These are phyloP conservation scores for Sphaerodactylus townsendi DNA, from an alignment of 2,113 vertebrate genomes.

Conservation along the genomic window DNA sequence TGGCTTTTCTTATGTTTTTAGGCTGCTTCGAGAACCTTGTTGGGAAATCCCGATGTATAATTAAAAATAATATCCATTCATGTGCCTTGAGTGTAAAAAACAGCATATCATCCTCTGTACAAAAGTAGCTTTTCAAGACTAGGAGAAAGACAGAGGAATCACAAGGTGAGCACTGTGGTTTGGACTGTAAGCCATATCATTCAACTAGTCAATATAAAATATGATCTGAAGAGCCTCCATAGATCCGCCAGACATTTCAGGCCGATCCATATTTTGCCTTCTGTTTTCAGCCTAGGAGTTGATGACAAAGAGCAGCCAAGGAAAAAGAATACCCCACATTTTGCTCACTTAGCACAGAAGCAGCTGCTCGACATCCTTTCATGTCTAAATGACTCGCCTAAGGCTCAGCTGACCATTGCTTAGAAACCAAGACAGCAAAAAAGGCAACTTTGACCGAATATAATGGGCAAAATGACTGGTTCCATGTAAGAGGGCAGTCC, in stretches of 20 bases:
- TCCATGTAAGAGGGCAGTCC: slow-evolving; percentile 8
- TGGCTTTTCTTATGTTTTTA: too few relatives aligned
- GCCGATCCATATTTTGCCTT: background rate
- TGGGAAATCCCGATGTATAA: background rate
- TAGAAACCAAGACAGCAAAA: background rate
- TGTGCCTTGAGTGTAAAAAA: background rate
- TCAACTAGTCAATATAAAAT: background rate
- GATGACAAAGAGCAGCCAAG: slow-evolving; percentile 5
- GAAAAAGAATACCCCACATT: slow-evolving; percentile 4
- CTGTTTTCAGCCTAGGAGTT: background rate
- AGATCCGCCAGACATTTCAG: slow-evolving; percentile 35
- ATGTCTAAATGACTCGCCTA: slow-evolving; percentile 11
- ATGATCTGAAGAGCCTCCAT: slow-evolving; percentile 15
- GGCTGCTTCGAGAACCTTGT: background rate
- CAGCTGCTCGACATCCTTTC: slow-evolving; percentile 50
- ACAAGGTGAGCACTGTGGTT: background rate
- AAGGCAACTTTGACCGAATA: background rate
- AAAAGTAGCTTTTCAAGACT: background rate
- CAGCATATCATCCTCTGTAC: background rate
- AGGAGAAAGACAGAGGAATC: background rate
- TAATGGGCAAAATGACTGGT: background rate
- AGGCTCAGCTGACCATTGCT: slow-evolving; percentile 20
- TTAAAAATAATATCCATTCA: background rate
- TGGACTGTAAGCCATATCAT: background rate
- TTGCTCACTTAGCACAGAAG: background rate